phyloP scores from a whole-genome alignment of 1,140 invertebrate species.

The Solenopsis invicta region DNA sequence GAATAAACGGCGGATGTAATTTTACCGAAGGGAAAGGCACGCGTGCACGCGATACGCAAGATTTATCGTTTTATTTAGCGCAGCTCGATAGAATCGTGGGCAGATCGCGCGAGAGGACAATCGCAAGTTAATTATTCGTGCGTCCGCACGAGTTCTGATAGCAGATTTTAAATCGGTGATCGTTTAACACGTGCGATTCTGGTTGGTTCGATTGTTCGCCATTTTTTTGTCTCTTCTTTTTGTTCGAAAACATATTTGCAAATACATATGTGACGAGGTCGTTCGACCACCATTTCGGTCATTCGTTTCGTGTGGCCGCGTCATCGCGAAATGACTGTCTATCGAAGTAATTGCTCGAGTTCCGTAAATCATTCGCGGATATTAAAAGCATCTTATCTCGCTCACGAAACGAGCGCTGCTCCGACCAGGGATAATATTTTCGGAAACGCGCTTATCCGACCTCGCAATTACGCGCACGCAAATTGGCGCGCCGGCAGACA shows the following conservation, averaged over 20 bases:
- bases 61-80: conserved; percentile 31
- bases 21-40: neutral
- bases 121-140: conserved; percentile 10
- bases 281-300: neutral
- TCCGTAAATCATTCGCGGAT: conserved; percentile 10
- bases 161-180: neutral
- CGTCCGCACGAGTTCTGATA: neutral
- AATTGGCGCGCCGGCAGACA: neutral
- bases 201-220: neutral
- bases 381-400: conserved; percentile 48
- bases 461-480: conserved; percentile 13
- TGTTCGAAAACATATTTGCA: neutral
- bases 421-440: neutral
- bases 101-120: neutral
- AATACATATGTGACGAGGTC: neutral
- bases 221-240: neutral
- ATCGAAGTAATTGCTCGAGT: conserved; percentile 1
- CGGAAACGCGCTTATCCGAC: conserved; percentile 16
- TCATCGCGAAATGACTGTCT: neutral
- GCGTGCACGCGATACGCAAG: neutral
- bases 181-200: neutral
- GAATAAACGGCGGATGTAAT: conserved; percentile 9
- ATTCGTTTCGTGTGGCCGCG: neutral
- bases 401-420: conserved; percentile 10
- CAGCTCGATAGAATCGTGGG: conserved; percentile 18